These are phyloP conservation scores for Hestina assimilis DNA, from an alignment of 1,140 invertebrate species.

Conservation along the genomic window DNA sequence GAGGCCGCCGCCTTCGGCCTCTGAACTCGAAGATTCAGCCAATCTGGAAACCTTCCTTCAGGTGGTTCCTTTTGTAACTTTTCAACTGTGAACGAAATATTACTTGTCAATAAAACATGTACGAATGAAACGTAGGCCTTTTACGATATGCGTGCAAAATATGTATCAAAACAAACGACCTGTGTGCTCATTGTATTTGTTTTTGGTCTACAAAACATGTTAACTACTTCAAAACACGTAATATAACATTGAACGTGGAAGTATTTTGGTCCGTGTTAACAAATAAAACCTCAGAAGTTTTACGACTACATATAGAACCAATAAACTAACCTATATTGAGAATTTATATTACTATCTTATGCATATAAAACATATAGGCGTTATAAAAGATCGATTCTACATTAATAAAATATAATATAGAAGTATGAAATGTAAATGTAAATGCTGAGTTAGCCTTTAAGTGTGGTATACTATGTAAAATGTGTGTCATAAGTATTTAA, in stretches of 20 bases:
- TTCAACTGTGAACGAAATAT: conserved; percentile 47
- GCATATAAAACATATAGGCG: no score
- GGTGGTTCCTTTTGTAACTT: conserved; percentile 69
- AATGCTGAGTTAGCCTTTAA: no score
- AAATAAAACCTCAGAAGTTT: conserved; percentile 42
- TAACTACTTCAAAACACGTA: conserved; percentile 43
- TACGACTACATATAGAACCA: conserved; percentile 15
- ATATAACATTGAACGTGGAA: conserved; percentile 11
- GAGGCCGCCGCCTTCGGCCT: conserved; percentile 44
- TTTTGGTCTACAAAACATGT: conserved; percentile 22
- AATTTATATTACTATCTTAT: no score
- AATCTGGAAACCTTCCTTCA: conserved; percentile 65
- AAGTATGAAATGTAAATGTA: no score
- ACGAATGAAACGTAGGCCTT: not conserved
- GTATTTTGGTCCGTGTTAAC: conserved; percentile 25
- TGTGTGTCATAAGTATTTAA: no score
- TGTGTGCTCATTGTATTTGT: conserved; percentile 17
- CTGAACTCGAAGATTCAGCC: conserved; percentile 64
- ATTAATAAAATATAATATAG: no score
- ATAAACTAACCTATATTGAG: no score
- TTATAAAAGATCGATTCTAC: no score
- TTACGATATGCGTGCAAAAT: conserved; percentile 25
- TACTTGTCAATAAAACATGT: not conserved
- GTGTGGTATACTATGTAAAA: no score
- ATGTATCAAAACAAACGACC: conserved; percentile 15